Evolutionary conservation across 2,888 invertebrate genomes (phyloP).

Genomic region (Trissolcus japonicus): DNA sequence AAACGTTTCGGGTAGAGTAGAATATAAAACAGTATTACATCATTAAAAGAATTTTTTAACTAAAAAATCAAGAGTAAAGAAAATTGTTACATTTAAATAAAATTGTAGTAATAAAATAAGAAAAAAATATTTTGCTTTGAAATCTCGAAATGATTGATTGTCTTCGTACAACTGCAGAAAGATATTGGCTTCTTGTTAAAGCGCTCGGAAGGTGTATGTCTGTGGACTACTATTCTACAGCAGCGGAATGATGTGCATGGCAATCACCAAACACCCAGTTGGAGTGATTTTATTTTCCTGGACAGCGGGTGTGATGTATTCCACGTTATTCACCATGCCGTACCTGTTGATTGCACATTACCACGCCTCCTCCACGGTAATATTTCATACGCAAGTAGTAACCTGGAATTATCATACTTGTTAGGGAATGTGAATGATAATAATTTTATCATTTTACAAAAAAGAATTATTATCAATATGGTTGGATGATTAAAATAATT

Average conservation of each 20-base stretch:
- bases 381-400: neutral
- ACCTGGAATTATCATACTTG: too few species aligned
- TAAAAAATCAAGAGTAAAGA: neutral
- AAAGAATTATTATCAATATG: too few species aligned
- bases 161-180: neutral
- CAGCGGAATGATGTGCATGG: slow-evolving; percentile 92
- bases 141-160: neutral
- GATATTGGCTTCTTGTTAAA: slow-evolving; percentile 71
- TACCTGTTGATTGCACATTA: slow-evolving; percentile 95
- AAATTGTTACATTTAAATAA: too few species aligned
- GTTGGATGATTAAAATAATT: too few species aligned
- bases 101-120: too few species aligned
- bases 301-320: slow-evolving; percentile 97
- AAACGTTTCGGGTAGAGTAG: slow-evolving; percentile 78
- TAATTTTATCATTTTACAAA: too few species aligned
- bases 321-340: slow-evolving; percentile 97
- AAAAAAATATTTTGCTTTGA: too few species aligned
- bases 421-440: too few species aligned
- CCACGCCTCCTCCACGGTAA: slow-evolving; percentile 92
- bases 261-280: slow-evolving; percentile 84
- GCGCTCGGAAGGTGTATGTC: slow-evolving; percentile 91
- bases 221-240: slow-evolving; percentile 93
- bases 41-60: neutral
- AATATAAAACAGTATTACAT: neutral
- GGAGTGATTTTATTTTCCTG: slow-evolving; percentile 93